A percentile compares a stretch with the other conserved stretches of the same genome.
Conservation (phyloP, 2,888 invertebrate species). For the Cephus runcator region DNA sequence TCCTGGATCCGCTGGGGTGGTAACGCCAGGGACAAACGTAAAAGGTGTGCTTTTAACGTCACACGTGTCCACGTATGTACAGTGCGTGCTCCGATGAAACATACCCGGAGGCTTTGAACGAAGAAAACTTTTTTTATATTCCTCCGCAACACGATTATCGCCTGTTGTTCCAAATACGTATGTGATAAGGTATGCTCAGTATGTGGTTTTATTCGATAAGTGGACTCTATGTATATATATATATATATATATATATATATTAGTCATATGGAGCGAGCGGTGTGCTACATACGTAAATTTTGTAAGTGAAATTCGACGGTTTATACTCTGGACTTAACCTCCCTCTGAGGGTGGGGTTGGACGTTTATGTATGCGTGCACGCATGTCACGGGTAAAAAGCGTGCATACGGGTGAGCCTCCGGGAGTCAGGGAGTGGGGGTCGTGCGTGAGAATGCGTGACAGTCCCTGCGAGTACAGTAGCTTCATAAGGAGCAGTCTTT, state of each 20-base stretch:
- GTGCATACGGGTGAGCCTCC: neutral
- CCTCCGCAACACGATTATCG: neutral
- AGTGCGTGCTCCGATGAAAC: neutral
- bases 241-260: neutral
- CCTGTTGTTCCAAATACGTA: neutral
- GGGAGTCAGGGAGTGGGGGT: neutral
- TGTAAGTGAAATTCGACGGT: neutral
- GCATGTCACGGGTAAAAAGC: neutral
- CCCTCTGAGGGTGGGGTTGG: neutral
- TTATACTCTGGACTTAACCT: neutral
- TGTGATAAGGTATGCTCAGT: neutral
- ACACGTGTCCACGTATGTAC: neutral
- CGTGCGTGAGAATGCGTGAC: slow-evolving; percentile 31
- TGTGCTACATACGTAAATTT: neutral
- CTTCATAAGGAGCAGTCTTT: slow-evolving; percentile 51
- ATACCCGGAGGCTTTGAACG: neutral
- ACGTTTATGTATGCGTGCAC: neutral
- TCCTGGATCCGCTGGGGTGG: neutral
- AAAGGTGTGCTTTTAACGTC: neutral
- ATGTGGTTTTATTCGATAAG: neutral
- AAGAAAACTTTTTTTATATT: neutral
- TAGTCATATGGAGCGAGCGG: neutral
- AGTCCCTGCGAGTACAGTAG: slow-evolving; percentile 38
- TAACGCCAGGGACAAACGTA: neutral
- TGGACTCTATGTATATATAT: neutral